phyloP scores from a whole-genome alignment of 1,140 invertebrate genomes.

The Pseudomyrmex flavicornis region DNA sequence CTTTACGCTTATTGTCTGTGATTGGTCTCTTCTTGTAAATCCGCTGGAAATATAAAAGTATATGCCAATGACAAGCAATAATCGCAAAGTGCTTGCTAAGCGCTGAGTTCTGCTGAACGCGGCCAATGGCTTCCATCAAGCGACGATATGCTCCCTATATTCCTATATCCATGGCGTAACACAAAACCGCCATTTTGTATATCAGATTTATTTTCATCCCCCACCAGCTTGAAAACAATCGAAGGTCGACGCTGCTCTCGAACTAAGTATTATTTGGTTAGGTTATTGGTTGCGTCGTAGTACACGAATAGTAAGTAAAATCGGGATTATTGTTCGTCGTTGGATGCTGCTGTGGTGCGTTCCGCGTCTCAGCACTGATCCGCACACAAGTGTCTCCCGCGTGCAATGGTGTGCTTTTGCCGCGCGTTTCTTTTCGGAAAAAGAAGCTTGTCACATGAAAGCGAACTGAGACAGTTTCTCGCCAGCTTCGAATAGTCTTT shows the following conservation, averaged over 20 bases:
- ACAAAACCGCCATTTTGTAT: conserved; percentile 78
- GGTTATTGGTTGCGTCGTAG: conserved; percentile 75
- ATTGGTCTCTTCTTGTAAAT: too few species aligned
- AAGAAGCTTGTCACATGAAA: too few species aligned
- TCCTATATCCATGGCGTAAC: neutral
- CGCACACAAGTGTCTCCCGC: too few species aligned
- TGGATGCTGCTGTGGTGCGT: neutral
- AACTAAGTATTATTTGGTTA: conserved; percentile 81
- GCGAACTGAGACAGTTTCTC: neutral
- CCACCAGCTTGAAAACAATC: conserved; percentile 82
- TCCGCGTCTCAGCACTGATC: neutral
- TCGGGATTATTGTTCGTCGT: neutral
- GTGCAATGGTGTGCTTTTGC: neutral
- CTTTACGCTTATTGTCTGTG: too few species aligned
- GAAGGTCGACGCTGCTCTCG: conserved; percentile 83
- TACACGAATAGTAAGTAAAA: conserved; percentile 77
- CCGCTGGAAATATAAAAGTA: too few species aligned
- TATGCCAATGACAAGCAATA: too few species aligned
- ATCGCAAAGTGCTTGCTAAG: too few species aligned
- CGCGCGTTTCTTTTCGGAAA: conserved; percentile 20
- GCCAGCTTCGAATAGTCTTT: neutral
- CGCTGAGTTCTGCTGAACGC: too few species aligned
- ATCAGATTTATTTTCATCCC: conserved; percentile 80
- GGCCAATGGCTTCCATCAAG: too few species aligned
- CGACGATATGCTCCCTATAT: too few species aligned